A percentile compares a stretch with the other conserved stretches of the same genome.
These are phyloP conservation scores for Drosophila emarginata DNA, from an alignment of 2,888 invertebrate genomes.

Conservation along the genomic window DNA sequence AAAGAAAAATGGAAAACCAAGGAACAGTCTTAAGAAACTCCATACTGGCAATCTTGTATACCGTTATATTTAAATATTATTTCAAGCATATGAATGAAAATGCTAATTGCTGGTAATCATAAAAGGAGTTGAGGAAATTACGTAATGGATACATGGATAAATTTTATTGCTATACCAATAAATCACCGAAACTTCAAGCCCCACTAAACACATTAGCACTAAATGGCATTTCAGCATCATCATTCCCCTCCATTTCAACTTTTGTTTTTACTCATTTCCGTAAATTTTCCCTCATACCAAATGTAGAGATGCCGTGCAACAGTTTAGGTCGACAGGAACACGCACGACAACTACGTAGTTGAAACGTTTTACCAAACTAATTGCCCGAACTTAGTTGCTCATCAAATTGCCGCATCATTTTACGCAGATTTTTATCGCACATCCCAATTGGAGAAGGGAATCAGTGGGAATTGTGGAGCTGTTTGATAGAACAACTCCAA, in stretches of 20 bases:
- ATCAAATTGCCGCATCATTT: slow-evolving; percentile 77
- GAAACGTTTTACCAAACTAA: slow-evolving; percentile 60
- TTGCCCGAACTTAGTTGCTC: slow-evolving; percentile 73
- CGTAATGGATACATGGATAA: not conserved
- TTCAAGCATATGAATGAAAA: not conserved
- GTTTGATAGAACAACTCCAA: slow-evolving; percentile 2
- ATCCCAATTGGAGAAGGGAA: slow-evolving; percentile 11
- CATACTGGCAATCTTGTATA: not conserved
- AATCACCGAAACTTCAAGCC: slow-evolving; percentile 42
- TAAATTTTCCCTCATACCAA: not conserved
- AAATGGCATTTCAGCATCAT: slow-evolving; percentile 44
- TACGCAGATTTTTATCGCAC: slow-evolving; percentile 73
- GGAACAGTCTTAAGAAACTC: not conserved
- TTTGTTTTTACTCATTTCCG: slow-evolving; percentile 1
- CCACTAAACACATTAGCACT: slow-evolving; percentile 53
- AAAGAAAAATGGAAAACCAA: slow-evolving; percentile 19
- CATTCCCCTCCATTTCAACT: not conserved
- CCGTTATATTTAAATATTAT: slow-evolving; percentile 1
- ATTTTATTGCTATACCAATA: slow-evolving; percentile 19
- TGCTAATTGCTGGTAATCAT: slow-evolving; percentile 1
- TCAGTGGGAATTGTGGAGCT: not conserved
- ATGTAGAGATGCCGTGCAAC: slow-evolving; percentile 30
- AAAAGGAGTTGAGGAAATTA: not conserved
- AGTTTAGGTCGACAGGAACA: slow-evolving; percentile 47
- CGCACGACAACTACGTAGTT: slow-evolving; percentile 36